A percentile compares a stretch with the other conserved stretches of the same genome.
These are phyloP conservation scores for Phataginus tricuspis DNA, from an alignment of 2,797 vertebrate genomes.

Conservation along the genomic window DNA sequence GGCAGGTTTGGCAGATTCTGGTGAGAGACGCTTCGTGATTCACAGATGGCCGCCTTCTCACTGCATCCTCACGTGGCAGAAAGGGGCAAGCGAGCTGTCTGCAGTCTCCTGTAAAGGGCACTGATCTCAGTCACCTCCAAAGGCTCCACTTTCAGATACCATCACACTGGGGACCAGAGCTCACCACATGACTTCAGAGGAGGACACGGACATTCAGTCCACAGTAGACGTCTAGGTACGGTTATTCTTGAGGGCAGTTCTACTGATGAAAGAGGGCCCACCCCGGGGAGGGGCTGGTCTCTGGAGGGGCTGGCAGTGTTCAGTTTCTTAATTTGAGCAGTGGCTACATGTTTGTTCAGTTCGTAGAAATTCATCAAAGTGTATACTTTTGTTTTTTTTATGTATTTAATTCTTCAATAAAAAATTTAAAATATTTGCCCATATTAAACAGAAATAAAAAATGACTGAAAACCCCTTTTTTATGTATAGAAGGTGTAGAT, in stretches of 20 bases:
- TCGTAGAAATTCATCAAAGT: background rate
- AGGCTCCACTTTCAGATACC: background rate
- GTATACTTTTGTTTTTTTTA: background rate
- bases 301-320: background rate
- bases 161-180: background rate
- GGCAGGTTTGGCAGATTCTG: background rate
- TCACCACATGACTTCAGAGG: background rate
- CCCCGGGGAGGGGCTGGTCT: background rate
- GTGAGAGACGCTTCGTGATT: background rate
- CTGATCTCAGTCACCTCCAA: background rate
- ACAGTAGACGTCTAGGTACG: background rate
- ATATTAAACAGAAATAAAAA: background rate
- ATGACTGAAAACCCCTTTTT: background rate
- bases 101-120: background rate
- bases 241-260: background rate
- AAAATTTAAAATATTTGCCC: background rate
- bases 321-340: background rate
- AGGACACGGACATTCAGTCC: background rate
- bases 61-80: background rate
- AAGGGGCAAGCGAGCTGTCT: background rate
- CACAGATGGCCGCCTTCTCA: background rate
- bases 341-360: background rate
- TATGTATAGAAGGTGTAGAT: background rate
- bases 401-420: background rate
- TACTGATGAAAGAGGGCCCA: background rate